Evolutionary conservation across 2,797 vertebrate genomes (phyloP).

Genomic region (Rhynchonycteris naso): DNA sequence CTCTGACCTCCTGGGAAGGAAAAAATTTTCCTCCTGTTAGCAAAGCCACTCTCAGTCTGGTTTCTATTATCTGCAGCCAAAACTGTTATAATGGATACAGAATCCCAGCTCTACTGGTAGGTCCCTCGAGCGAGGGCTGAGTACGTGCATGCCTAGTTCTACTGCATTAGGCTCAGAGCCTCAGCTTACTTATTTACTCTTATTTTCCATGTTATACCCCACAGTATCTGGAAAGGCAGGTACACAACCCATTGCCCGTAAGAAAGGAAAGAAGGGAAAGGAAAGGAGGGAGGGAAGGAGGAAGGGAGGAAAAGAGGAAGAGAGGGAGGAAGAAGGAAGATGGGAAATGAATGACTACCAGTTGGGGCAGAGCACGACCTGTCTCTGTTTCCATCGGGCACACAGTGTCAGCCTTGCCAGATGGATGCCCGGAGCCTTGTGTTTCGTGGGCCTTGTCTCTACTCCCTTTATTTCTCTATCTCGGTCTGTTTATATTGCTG

Average conservation of each 20-base stretch:
- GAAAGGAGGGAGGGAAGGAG: not conserved
- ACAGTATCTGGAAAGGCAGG: not conserved
- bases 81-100: not conserved
- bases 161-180: not conserved
- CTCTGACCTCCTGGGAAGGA: not conserved
- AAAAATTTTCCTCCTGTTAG: not conserved
- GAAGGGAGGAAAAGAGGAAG: not conserved
- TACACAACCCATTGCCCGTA: not conserved
- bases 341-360: not conserved
- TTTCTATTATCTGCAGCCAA: conserved; percentile 2
- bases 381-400: not conserved
- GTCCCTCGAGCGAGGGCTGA: not conserved
- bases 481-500: not conserved
- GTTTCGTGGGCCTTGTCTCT: not conserved
- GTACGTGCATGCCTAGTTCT: not conserved
- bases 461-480: not conserved
- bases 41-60: not conserved
- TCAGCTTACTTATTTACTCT: not conserved
- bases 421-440: not conserved
- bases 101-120: not conserved
- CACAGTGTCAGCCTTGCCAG: not conserved
- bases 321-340: too few relatives aligned
- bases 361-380: not conserved
- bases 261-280: not conserved
- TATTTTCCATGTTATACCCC: not conserved